Base-by-base conservation (phyloP, 2,113 vertebrate species). In the Trinectes maculatus region DNA sequence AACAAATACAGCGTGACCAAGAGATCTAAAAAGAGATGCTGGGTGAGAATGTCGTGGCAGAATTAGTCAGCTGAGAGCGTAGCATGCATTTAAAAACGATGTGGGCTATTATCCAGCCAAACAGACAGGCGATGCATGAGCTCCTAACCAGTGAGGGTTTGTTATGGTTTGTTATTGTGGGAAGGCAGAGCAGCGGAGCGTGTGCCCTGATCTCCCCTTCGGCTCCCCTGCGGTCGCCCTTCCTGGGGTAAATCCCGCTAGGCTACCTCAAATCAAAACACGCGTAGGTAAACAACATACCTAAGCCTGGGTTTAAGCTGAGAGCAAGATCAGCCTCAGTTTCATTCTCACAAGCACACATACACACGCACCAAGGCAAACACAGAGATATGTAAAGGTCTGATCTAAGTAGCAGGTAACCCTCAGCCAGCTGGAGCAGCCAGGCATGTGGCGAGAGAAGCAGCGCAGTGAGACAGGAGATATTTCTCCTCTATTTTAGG, bases 401-500 rank as follows among this genome's bases (percentile, higher is more conserved):
- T 47, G 28, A 57, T 72, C 81, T 47, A 85, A 79, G 85, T 87
- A 82, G 69, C 71, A 86, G 84, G 84, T 89, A 82, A 79, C 71
- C 79, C 56, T 47, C 71, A 74, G 74, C 56, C 79, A 31, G 82
- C 75, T 72, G 75, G 74, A 86, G 75, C 84, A 84, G 80, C 82
- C 89, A 88, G 74, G 79, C 83, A 68, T 90, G 87, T 71, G 47
- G 80, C 82, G 66, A 83, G 82, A 79, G 81, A 91, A 87, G 86
- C 68, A 67, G 62, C 78, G 85, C 74, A 68, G 85, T 81, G 67
- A 83, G 83, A 74, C 73, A 54, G 62, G 67, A 83, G 80, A 85
- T 88, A 71, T 82, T 87, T 87, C 84, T 74, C 72, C 78, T 88
- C 90, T 91, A 88, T 90, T 91, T 91, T 85, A 62, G 65, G 85